These are phyloP conservation scores for Helleia helle DNA, from an alignment of 2,888 invertebrate genomes.

Conservation along the genomic window DNA sequence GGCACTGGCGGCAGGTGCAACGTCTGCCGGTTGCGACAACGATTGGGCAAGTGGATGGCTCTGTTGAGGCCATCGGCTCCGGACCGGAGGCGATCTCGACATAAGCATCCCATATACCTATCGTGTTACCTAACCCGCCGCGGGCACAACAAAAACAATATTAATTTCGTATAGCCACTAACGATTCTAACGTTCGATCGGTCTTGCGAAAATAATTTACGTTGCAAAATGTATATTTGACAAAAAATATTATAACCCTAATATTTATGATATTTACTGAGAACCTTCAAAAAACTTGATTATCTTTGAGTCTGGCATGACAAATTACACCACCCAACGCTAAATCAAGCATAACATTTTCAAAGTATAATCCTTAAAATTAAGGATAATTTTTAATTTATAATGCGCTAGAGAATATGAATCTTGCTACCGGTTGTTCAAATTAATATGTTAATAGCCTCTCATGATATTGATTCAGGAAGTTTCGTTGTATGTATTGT, in stretches of 20 bases:
- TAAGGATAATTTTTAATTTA: too few species aligned
- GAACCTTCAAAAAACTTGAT: too few species aligned
- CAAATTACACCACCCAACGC: too few species aligned
- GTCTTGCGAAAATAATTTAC: constrained; percentile 12
- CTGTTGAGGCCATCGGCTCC: constrained; percentile 57
- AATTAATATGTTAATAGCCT: neutral
- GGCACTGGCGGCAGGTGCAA: constrained; percentile 59
- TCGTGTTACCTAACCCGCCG: constrained; percentile 50
- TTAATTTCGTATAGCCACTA: constrained; percentile 39
- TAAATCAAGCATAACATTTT: too few species aligned
- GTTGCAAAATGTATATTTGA: neutral
- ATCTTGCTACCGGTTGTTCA: neutral
- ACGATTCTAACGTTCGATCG: constrained; percentile 34
- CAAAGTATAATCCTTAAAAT: too few species aligned
- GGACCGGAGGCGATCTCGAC: constrained; percentile 43
- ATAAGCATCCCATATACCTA: constrained; percentile 48
- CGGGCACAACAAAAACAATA: constrained; percentile 55
- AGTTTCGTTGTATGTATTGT: too few species aligned
- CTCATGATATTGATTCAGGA: too few species aligned
- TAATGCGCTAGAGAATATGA: neutral
- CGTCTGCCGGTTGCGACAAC: constrained; percentile 65
- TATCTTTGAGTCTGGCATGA: too few species aligned
- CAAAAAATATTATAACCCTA: too few species aligned
- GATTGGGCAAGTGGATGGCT: constrained; percentile 59
- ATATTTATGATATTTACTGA: too few species aligned